These are phyloP conservation scores for Anthrax anthrax DNA, from an alignment of 2,888 invertebrate genomes.

Conservation along the genomic window DNA sequence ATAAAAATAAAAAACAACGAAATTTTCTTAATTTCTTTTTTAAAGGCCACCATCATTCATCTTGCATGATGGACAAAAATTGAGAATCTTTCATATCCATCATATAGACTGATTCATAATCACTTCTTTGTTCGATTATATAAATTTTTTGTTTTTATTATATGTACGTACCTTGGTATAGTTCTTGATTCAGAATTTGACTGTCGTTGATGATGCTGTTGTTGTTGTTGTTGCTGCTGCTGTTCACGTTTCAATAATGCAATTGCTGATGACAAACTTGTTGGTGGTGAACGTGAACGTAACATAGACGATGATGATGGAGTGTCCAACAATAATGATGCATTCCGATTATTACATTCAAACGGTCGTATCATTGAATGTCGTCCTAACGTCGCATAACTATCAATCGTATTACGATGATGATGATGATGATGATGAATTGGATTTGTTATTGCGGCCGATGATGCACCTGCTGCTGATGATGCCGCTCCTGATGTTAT, in stretches of 20 bases:
- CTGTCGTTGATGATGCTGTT: slow-evolving; percentile 9
- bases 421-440: too few species aligned
- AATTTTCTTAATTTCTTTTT: too few species aligned
- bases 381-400: slow-evolving; percentile 32
- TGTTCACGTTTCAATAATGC: slow-evolving; percentile 10
- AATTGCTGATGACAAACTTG: slow-evolving; percentile 8
- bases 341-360: slow-evolving; percentile 24
- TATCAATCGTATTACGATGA: too few species aligned
- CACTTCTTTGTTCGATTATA: too few species aligned
- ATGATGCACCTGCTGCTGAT: slow-evolving; percentile 16
- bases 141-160: not conserved
- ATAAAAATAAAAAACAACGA: not conserved
- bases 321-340: slow-evolving; percentile 29
- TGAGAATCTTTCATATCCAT: too few species aligned
- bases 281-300: slow-evolving; percentile 1
- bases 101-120: too few species aligned
- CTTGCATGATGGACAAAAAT: too few species aligned
- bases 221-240: slow-evolving; percentile 9
- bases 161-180: slow-evolving; percentile 9
- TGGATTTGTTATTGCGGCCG: too few species aligned
- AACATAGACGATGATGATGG: too few species aligned
- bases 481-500: slow-evolving; percentile 21
- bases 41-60: too few species aligned
- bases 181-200: slow-evolving; percentile 11
- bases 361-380: slow-evolving; percentile 26